Conservation (phyloP, 2,888 invertebrate species). For the Rotaria macrura region DNA sequence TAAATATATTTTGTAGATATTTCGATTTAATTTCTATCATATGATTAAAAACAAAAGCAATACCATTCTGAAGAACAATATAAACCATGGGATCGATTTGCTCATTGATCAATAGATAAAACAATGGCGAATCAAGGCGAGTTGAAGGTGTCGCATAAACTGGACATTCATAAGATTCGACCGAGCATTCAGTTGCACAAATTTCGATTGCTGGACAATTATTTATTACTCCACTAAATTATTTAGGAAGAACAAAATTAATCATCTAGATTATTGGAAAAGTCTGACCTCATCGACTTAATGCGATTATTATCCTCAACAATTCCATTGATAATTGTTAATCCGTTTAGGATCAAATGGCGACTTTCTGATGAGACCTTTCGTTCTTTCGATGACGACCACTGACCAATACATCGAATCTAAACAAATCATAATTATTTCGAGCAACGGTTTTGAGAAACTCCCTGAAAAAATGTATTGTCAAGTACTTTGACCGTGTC, state of each 20-base stretch:
- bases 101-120: background rate
- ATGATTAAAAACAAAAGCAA: background rate
- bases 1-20: background rate
- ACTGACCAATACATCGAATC: background rate
- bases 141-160: background rate
- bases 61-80: background rate
- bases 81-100: background rate
- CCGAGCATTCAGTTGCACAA: background rate
- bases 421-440: background rate
- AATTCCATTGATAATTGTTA: background rate
- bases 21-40: background rate
- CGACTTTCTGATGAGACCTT: background rate
- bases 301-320: background rate
- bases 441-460: no score
- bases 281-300: background rate
- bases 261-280: no score
- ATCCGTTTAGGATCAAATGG: background rate
- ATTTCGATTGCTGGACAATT: background rate
- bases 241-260: no score
- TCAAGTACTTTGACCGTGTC: no score
- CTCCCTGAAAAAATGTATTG: background rate
- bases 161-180: background rate
- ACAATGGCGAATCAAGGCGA: background rate
- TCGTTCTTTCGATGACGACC: background rate
- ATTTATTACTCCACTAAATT: background rate